Conservation (phyloP, 2,888 invertebrate genomes). For the Trachelus tabidus region DNA sequence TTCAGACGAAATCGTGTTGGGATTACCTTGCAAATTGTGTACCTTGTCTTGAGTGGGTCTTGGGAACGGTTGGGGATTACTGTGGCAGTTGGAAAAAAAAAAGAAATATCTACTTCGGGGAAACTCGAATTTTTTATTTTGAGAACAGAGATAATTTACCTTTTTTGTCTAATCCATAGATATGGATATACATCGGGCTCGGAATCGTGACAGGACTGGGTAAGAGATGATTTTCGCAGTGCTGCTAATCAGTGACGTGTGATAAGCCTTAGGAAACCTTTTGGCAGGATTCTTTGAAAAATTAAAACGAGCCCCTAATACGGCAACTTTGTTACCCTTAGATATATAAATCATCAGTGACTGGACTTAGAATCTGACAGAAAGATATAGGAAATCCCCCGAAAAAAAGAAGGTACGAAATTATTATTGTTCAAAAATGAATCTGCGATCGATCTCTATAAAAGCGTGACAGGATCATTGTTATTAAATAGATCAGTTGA, state of each 20-base stretch:
- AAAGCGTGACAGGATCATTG: too few species aligned
- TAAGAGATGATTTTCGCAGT: background rate
- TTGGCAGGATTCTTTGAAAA: too few species aligned
- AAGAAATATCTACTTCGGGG: background rate
- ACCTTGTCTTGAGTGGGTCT: background rate
- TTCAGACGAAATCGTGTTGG: background rate
- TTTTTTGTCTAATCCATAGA: background rate
- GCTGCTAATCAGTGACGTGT: background rate
- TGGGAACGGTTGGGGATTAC: background rate
- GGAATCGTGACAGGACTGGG: background rate
- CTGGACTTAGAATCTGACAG: too few species aligned
- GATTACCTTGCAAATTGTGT: background rate
- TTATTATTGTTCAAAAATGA: too few species aligned
- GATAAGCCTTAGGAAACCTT: too few species aligned
- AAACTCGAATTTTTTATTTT: background rate
- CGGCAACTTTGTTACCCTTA: too few species aligned
- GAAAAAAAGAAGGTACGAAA: too few species aligned
- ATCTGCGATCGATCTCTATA: too few species aligned
- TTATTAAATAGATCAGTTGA: too few species aligned
- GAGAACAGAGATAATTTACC: background rate
- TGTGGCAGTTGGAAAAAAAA: background rate
- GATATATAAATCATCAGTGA: too few species aligned
- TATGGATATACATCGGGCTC: background rate
- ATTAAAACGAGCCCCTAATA: too few species aligned
- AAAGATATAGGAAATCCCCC: too few species aligned